Percentiles rank a stretch among this genome's conserved stretches.
Evolutionary conservation across 2,797 vertebrate genomes (phyloP).

Genomic region (Catostomus latipinnis): DNA sequence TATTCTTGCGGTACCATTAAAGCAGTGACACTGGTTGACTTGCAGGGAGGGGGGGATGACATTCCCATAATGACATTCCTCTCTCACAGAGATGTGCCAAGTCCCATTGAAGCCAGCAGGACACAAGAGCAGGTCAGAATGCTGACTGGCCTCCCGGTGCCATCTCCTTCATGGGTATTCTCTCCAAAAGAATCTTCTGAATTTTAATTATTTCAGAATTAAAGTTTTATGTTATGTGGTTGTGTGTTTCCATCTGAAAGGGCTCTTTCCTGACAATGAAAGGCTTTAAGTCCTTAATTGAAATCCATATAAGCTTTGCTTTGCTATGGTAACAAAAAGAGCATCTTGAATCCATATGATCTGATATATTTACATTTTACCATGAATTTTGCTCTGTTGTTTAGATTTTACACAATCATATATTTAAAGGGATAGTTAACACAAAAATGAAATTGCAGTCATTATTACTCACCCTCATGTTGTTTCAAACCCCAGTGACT

Average conservation of each 20-base stretch:
- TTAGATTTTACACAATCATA: too few species aligned
- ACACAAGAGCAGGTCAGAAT: constrained; percentile 64
- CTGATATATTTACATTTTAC: too few species aligned
- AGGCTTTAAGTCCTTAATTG: too few species aligned
- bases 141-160: constrained; percentile 45
- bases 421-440: too few species aligned
- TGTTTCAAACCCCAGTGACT: too few species aligned
- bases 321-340: too few species aligned
- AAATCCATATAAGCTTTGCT: too few species aligned
- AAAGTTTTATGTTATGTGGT: constrained; percentile 25
- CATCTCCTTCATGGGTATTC: constrained; percentile 28
- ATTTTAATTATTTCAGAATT: constrained; percentile 36
- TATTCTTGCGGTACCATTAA: constrained; percentile 79
- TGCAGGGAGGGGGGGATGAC: constrained; percentile 45
- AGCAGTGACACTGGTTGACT: constrained; percentile 70
- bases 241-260: constrained; percentile 17
- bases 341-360: too few species aligned
- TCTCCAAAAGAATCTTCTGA: constrained; percentile 17
- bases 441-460: too few species aligned
- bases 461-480: too few species aligned
- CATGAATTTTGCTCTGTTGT: too few species aligned
- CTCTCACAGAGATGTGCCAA: constrained; percentile 80
- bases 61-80: constrained; percentile 79
- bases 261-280: not conserved
- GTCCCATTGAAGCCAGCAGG: constrained; percentile 72